These are phyloP conservation scores for Rhinoraja longicauda DNA, from an alignment of 2,797 vertebrate genomes.

Conservation along the genomic window DNA sequence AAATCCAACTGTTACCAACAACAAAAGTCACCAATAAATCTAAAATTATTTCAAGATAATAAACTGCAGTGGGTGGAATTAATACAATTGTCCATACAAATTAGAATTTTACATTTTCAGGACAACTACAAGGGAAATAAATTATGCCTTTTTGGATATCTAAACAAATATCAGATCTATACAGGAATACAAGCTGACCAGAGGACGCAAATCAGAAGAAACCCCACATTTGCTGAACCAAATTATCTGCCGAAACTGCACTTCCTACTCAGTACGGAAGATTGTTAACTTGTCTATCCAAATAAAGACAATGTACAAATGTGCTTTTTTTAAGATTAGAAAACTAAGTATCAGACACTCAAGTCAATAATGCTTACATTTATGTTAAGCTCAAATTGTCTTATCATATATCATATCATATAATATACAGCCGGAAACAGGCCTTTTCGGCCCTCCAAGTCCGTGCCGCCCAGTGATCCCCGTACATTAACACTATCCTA, in stretches of 20 bases:
- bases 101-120: too few relatives aligned
- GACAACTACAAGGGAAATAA: not conserved
- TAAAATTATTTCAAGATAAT: not conserved
- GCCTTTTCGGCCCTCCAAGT: too few relatives aligned
- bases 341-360: not conserved
- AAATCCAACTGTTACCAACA: not conserved
- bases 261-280: not conserved
- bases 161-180: too few relatives aligned
- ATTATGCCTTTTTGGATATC: not conserved
- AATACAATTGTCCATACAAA: not conserved
- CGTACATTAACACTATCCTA: too few relatives aligned
- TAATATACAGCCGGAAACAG: too few relatives aligned
- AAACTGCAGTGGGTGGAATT: not conserved
- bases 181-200: not conserved
- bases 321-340: not conserved
- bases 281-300: not conserved
- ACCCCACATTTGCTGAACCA: not conserved
- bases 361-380: not conserved
- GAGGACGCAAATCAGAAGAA: too few relatives aligned
- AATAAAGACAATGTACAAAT: not conserved
- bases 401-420: too few relatives aligned
- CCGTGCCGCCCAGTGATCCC: too few relatives aligned
- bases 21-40: not conserved
- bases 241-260: too few relatives aligned
- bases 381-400: not conserved